These are phyloP conservation scores for Saturnia pavonia DNA, from an alignment of 2,888 invertebrate species.

Conservation along the genomic window DNA sequence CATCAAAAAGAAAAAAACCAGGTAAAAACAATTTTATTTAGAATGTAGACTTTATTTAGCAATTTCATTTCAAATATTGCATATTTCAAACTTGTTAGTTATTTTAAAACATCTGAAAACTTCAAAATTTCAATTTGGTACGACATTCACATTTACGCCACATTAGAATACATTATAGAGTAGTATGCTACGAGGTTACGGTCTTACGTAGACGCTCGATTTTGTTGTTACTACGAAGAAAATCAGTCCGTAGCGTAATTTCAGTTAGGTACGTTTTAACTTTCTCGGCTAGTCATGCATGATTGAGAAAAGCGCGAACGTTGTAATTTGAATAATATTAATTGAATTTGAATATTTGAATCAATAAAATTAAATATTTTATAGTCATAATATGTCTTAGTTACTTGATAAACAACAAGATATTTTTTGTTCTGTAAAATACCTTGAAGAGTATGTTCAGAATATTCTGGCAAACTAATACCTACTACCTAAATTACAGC, in stretches of 20 bases:
- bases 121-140: background rate
- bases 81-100: no score
- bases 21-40: conserved; percentile 75
- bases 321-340: no score
- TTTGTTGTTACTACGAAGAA: conserved; percentile 2
- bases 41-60: background rate
- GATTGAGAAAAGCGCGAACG: background rate
- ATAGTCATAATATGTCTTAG: no score
- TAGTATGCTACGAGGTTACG: background rate
- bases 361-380: no score
- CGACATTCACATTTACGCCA: background rate
- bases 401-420: no score
- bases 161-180: no score
- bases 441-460: background rate
- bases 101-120: no score
- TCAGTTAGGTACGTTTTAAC: background rate
- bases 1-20: conserved; percentile 95
- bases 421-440: no score
- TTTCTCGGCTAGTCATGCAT: background rate
- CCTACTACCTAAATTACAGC: background rate
- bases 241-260: background rate
- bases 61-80: no score
- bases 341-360: no score
- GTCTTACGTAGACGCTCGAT: background rate
- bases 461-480: background rate